These are phyloP conservation scores for Piprites chloris DNA, from an alignment of 2,113 vertebrate genomes.

Conservation along the genomic window DNA sequence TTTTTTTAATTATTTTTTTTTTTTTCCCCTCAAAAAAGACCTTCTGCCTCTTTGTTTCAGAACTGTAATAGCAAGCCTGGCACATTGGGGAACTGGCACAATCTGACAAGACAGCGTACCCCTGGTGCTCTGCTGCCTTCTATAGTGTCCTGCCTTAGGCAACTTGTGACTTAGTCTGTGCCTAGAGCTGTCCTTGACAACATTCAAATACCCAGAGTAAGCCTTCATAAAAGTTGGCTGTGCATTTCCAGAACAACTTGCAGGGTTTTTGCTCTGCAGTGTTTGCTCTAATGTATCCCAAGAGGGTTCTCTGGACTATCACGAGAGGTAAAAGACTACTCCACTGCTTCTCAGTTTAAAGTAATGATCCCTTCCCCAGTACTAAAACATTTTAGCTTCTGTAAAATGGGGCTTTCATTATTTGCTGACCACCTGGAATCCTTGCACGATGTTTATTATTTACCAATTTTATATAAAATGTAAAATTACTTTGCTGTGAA, in stretches of 20 bases:
- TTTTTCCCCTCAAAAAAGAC: neutral
- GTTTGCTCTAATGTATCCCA: neutral
- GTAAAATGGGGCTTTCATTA: neutral
- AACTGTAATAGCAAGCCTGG: neutral
- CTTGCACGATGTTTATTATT: neutral
- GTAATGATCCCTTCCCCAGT: neutral
- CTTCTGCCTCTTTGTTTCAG: neutral
- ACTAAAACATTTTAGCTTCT: neutral
- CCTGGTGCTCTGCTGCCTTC: neutral
- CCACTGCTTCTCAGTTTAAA: neutral
- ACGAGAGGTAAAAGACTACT: neutral
- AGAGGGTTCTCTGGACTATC: neutral
- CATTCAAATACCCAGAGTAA: neutral
- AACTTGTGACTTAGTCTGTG: neutral
- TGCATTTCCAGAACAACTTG: neutral
- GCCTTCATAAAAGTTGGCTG: neutral
- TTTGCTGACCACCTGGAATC: neutral
- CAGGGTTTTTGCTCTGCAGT: neutral
- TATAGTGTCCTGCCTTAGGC: neutral
- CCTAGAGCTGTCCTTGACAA: neutral
- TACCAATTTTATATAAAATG: neutral
- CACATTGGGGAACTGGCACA: neutral
- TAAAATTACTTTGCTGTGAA: neutral
- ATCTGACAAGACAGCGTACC: neutral
- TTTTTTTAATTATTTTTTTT: neutral